Percentiles rank a stretch among this genome's conserved stretches.
Evolutionary conservation across 1,140 invertebrate genomes (phyloP).

Genomic region (Saccostrea cuccullata): DNA sequence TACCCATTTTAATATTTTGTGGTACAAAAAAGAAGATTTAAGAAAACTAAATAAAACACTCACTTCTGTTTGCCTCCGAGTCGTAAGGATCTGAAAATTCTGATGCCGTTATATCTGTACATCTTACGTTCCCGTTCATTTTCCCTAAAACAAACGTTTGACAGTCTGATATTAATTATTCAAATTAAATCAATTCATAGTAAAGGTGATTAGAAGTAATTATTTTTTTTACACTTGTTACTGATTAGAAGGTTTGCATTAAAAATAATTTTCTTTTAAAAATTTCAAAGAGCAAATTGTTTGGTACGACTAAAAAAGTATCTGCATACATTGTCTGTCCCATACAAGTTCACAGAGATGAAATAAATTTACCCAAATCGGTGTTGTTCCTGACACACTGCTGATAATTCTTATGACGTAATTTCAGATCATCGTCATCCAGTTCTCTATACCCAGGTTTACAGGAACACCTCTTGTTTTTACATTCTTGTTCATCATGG

Average conservation of each 20-base stretch:
- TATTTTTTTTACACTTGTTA: no score
- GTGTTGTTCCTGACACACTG: conserved; percentile 33
- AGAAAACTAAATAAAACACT: neutral
- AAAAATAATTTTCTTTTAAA: no score
- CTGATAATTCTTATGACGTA: neutral
- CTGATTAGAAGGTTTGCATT: no score
- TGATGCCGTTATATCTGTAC: conserved; percentile 5
- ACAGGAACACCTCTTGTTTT: conserved; percentile 35
- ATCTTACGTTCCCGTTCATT: neutral
- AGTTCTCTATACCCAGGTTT: conserved; percentile 27
- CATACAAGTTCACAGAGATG: neutral
- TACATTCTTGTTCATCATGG: conserved; percentile 39
- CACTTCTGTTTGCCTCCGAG: conserved; percentile 30
- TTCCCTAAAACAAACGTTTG: neutral
- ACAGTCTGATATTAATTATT: neutral
- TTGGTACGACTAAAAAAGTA: neutral
- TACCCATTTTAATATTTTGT: neutral
- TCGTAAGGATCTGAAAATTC: conserved; percentile 37
- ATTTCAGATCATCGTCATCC: neutral
- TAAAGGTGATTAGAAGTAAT: no score
- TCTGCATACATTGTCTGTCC: neutral
- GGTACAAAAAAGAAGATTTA: neutral
- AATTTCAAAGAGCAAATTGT: no score
- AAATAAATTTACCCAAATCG: neutral
- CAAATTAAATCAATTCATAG: neutral